Conservation (phyloP, 2,113 vertebrate species). For the Brevimyrus niger region DNA sequence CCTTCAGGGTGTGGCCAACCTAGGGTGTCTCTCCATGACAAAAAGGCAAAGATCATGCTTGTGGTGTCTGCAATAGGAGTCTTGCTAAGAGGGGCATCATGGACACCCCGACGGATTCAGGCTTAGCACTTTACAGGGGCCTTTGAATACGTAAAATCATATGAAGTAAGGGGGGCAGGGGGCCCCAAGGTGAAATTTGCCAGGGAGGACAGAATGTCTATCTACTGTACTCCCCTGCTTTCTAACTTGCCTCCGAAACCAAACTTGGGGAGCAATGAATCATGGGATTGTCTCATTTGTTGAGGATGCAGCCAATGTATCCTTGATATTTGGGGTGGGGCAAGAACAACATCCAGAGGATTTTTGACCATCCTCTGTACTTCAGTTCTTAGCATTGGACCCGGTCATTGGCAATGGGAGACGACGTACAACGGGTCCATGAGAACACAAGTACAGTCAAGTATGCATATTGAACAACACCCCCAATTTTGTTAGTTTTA, state of each 20-base stretch:
- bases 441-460: not conserved
- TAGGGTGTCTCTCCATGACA: not conserved
- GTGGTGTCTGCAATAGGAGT: not conserved
- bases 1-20: not conserved
- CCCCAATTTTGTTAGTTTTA: not conserved
- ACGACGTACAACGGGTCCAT: not conserved
- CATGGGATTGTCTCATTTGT: not conserved
- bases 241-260: not conserved
- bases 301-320: not conserved
- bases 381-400: not conserved
- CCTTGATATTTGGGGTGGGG: no score
- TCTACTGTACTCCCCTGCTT: not conserved
- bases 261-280: not conserved
- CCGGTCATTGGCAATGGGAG: not conserved
- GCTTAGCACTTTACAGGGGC: not conserved
- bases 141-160: not conserved
- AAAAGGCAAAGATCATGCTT: not conserved
- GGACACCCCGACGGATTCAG: not conserved
- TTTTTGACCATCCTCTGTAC: not conserved
- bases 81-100: not conserved
- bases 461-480: not conserved
- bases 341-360: not conserved
- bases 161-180: not conserved
- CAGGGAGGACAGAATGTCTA: not conserved
- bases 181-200: not conserved